Base-by-base conservation (phyloP, 2,888 invertebrate genomes). In the Cryptops parisi region DNA sequence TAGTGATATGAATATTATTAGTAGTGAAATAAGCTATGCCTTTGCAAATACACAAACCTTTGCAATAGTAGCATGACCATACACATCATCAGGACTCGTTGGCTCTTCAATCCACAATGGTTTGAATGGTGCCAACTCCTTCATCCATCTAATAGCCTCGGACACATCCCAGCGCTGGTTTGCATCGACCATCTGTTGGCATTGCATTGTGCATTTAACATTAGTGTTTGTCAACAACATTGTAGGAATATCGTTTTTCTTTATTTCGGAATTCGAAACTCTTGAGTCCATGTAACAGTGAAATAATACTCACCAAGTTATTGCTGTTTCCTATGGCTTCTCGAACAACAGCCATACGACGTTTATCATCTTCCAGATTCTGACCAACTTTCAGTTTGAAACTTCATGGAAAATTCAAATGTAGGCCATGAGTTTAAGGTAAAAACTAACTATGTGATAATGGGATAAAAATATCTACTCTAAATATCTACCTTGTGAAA, bases 321-420 rank as follows among this genome's bases (percentile, higher is more conserved):
- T 79, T 82, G 22, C 86, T 76, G 60, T 76, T 71, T 3, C 90
- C 90, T 59, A 91, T 87, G 33, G 74, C 74, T 56, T 81, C 76
- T 38, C 91, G 75, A 2, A 91, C 81, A 6, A 82, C 70, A 59
- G 73, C 72, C 62, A 85, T 81, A 55, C 91, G 71, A 58, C 78
- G 74, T 43, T 77, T 76, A 65, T 91, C 91, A 60, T 84, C 82
- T 56, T 82, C 75, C 19, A 88, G 66, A 67, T 81, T 78, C 57
- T 76, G 74, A 0, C 91, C 93, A n/a, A 93, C 88, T 74, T 93
- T 93, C 12, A 86, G 76, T 72, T 93, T 93, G 67, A 91, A 91
- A 49, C 70, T 69, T 53, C 27, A 45, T 46, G 15, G 23, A 19
- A 48, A 3, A 27, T 27, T 38, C 26, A 17, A 40, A 27, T n/a